Percentiles rank a stretch among this genome's conserved stretches.
Evolutionary conservation across 2,113 vertebrate species (phyloP).

Genomic region (Collichthys lucidus): DNA sequence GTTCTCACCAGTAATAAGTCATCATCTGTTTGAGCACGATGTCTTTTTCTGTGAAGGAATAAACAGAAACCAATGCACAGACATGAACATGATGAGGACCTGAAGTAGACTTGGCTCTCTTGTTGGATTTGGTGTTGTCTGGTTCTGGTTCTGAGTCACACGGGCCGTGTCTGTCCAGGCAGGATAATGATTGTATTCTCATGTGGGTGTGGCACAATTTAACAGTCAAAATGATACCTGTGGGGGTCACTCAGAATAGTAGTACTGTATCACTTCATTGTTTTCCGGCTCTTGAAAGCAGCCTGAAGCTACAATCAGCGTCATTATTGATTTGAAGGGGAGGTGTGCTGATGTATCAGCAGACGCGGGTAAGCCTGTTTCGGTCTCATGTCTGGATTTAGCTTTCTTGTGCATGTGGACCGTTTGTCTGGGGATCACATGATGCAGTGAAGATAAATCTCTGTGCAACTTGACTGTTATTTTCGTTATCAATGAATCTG

Average conservation of each 20-base stretch:
- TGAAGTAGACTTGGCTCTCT: no score
- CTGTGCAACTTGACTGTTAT: neutral
- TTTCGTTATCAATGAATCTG: neutral
- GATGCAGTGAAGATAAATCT: neutral
- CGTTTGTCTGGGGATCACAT: neutral
- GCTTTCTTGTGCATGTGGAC: neutral
- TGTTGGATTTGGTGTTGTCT: no score
- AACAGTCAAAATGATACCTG: neutral
- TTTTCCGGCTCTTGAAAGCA: neutral
- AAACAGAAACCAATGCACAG: neutral
- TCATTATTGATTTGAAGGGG: constrained; percentile 27
- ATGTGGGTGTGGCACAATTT: neutral
- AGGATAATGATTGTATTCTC: neutral
- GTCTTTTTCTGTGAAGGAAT: constrained; percentile 19
- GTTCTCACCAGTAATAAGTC: constrained; percentile 45
- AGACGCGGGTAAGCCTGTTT: neutral
- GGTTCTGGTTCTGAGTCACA: neutral
- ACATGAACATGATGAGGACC: neutral
- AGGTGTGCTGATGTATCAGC: neutral
- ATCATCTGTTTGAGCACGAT: constrained; percentile 30
- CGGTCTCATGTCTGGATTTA: neutral
- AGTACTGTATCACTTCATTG: neutral
- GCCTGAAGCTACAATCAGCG: constrained; percentile 13
- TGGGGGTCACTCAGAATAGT: constrained; percentile 5
- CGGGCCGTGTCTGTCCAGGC: neutral